These are phyloP conservation scores for Ptychobarbus kaznakovi DNA, from an alignment of 2,797 vertebrate genomes.

Conservation along the genomic window DNA sequence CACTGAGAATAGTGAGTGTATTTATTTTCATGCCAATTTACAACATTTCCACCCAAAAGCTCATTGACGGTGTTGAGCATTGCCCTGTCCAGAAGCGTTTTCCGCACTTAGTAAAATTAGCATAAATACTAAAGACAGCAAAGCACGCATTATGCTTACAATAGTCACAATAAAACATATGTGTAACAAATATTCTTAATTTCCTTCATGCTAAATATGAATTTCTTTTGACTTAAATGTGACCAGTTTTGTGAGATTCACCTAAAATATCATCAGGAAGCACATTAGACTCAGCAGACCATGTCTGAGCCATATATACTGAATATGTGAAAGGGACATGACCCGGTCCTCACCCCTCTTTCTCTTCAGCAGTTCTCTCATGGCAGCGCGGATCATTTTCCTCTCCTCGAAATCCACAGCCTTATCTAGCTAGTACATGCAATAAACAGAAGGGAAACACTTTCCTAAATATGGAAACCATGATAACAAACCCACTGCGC, in stretches of 20 bases:
- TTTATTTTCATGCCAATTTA: not conserved
- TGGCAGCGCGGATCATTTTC: slow-evolving; percentile 86
- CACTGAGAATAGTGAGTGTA: not conserved
- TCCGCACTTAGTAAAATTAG: too few relatives aligned
- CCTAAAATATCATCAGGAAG: not conserved
- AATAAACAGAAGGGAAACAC: slow-evolving; percentile 39
- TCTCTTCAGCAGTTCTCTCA: slow-evolving; percentile 91
- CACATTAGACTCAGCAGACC: not conserved
- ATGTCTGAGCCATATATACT: slow-evolving; percentile 20
- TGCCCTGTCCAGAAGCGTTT: not conserved
- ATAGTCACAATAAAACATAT: not conserved
- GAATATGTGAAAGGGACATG: not conserved
- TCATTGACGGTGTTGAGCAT: not conserved
- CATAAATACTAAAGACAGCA: not conserved
- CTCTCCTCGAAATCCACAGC: slow-evolving; percentile 89
- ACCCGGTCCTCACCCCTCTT: slow-evolving; percentile 82
- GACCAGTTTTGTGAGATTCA: not conserved
- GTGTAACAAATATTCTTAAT: not conserved
- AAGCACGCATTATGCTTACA: not conserved
- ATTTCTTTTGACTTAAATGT: not conserved
- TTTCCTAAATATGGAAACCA: slow-evolving; percentile 36
- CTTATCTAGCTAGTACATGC: slow-evolving; percentile 82
- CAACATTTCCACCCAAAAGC: not conserved
- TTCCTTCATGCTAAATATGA: not conserved
- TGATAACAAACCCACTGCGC: not conserved